A percentile compares a stretch with the other conserved stretches of the same genome.
Evolutionary conservation across 2,113 vertebrate genomes (phyloP).

Genomic region (Tonatia bakeri): DNA sequence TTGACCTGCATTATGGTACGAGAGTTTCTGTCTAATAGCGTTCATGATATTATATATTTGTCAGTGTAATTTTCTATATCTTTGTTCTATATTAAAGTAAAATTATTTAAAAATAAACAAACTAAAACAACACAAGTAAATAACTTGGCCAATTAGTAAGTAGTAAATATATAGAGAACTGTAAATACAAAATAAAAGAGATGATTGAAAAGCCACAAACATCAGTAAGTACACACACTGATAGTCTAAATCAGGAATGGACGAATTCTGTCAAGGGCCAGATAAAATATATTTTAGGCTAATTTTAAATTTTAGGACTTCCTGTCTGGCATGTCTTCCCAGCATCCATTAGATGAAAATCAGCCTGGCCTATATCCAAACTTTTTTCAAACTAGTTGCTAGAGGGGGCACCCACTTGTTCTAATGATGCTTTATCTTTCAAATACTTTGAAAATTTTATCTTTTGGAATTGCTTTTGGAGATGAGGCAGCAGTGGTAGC

Average conservation of each 20-base stretch:
- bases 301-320: constrained; percentile 7
- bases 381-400: not conserved
- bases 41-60: not conserved
- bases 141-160: not conserved
- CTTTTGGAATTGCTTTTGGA: constrained; percentile 34
- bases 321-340: not conserved
- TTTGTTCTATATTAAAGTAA: not conserved
- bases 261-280: not conserved
- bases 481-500: not conserved
- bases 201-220: not conserved
- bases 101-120: not conserved
- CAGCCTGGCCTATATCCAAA: not conserved
- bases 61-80: not conserved
- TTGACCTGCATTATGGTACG: not conserved
- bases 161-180: not conserved
- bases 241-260: not conserved
- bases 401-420: not conserved
- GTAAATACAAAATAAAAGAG: not conserved
- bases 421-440: constrained; percentile 12
- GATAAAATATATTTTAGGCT: not conserved
- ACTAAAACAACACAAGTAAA: not conserved
- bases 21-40: not conserved
- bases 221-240: not conserved
- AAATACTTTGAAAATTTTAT: constrained; percentile 1
- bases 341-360: not conserved